Evolutionary conservation across 2,888 invertebrate species (phyloP).

Genomic region (Neuroscelio doddi): DNA sequence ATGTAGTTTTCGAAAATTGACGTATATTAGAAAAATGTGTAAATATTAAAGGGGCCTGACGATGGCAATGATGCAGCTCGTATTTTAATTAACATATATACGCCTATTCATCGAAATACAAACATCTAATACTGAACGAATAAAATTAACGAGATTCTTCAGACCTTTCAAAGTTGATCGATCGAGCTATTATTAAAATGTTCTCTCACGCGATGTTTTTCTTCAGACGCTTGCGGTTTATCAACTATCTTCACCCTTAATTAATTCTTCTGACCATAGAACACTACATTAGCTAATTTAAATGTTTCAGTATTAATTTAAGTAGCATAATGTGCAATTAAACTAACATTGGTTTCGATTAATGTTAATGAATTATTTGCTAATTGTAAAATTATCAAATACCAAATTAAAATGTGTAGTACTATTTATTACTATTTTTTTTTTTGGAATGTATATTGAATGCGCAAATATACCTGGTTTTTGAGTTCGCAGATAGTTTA

Average conservation of each 20-base stretch:
- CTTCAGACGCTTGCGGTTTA: conserved; percentile 37
- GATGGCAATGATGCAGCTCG: background rate
- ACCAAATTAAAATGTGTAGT: no score
- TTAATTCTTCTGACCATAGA: conserved; percentile 36
- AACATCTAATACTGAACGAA: conserved; percentile 44
- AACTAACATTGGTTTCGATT: no score
- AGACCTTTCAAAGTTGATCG: conserved; percentile 46
- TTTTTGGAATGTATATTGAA: no score
- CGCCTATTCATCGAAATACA: conserved; percentile 16
- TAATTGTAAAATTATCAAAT: no score
- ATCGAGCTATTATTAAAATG: conserved; percentile 43
- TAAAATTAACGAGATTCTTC: conserved; percentile 51
- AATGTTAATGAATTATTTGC: no score
- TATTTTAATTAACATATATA: conserved; percentile 5
- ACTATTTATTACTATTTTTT: no score
- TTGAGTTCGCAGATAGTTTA: no score
- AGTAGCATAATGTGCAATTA: no score
- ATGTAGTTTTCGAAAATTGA: no score
- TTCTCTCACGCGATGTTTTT: conserved; percentile 43
- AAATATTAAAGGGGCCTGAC: no score
- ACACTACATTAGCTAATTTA: conserved; percentile 26
- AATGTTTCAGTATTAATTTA: conserved; percentile 11
- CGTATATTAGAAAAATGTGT: conserved; percentile 3
- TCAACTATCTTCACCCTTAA: conserved; percentile 39
- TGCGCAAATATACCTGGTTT: no score